A percentile compares a stretch with the other conserved stretches of the same genome.
Evolutionary conservation across 2,113 vertebrate genomes (phyloP).

Genomic region (Halichoerus grypus): DNA sequence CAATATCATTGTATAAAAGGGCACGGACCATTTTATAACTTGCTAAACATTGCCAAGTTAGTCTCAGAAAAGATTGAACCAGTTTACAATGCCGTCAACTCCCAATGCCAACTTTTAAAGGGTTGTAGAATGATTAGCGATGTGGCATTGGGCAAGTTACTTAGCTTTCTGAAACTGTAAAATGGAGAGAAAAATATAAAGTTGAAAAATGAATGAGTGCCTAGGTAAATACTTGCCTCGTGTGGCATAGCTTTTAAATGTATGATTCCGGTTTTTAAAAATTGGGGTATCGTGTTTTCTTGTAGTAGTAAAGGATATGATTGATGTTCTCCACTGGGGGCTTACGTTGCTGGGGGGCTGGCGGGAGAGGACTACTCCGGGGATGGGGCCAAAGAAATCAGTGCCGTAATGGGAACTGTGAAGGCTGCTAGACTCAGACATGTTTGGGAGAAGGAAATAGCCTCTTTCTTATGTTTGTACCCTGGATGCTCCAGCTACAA

Average conservation of each 20-base stretch:
- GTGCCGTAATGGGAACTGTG: background rate
- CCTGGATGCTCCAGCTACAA: background rate
- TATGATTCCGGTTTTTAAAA: background rate
- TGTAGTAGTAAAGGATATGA: background rate
- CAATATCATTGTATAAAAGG: background rate
- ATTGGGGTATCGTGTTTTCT: background rate
- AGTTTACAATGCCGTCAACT: slow-evolving; percentile 23
- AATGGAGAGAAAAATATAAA: background rate
- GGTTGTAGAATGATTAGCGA: background rate
- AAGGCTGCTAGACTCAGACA: background rate
- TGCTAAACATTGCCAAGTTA: slow-evolving; percentile 46
- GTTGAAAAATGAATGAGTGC: background rate
- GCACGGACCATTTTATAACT: slow-evolving; percentile 21
- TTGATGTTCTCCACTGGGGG: background rate
- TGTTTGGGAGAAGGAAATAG: background rate
- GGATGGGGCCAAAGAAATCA: background rate
- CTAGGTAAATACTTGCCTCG: background rate
- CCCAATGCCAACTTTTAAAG: slow-evolving; percentile 20
- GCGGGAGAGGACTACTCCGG: background rate
- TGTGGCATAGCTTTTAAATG: background rate
- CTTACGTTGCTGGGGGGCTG: background rate
- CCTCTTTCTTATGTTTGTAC: background rate
- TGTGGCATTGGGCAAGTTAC: background rate
- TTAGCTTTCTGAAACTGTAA: slow-evolving; percentile 37
- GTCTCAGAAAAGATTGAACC: slow-evolving; percentile 51